Percentiles rank a stretch among this genome's conserved stretches.
Conservation (phyloP, 2,888 invertebrate genomes). For the Andrena trimmerana region DNA sequence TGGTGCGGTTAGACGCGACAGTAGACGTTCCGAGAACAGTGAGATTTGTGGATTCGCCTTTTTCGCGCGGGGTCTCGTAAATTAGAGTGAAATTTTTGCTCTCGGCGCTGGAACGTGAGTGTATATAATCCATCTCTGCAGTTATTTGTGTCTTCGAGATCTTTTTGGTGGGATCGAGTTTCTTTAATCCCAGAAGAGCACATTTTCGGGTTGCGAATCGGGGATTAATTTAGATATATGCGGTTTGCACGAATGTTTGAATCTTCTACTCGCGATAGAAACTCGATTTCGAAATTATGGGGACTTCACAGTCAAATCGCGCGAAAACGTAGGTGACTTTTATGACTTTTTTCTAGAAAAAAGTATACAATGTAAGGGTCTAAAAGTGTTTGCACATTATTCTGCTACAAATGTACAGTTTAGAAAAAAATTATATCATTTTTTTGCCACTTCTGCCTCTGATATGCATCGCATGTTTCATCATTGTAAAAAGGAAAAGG, state of each 20-base stretch:
- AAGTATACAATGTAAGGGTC: too few relatives aligned
- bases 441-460: too few relatives aligned
- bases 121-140: neutral
- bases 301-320: neutral
- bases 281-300: neutral
- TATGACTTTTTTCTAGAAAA: too few relatives aligned
- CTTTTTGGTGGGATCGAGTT: neutral
- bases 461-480: too few relatives aligned
- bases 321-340: too few relatives aligned
- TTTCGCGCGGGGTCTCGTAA: neutral
- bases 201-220: neutral
- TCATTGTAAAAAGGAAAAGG: too few relatives aligned
- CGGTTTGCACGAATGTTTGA: neutral
- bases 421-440: too few relatives aligned
- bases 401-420: too few relatives aligned
- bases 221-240: neutral
- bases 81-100: neutral
- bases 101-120: neutral
- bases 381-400: too few relatives aligned
- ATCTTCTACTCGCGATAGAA: neutral
- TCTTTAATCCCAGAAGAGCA: neutral
- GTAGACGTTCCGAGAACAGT: neutral
- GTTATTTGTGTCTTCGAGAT: neutral
- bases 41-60: neutral
- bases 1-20: slow-evolving; percentile 4